Base-by-base conservation (phyloP, 1,140 invertebrate genomes). In the Bacillus rossius region DNA sequence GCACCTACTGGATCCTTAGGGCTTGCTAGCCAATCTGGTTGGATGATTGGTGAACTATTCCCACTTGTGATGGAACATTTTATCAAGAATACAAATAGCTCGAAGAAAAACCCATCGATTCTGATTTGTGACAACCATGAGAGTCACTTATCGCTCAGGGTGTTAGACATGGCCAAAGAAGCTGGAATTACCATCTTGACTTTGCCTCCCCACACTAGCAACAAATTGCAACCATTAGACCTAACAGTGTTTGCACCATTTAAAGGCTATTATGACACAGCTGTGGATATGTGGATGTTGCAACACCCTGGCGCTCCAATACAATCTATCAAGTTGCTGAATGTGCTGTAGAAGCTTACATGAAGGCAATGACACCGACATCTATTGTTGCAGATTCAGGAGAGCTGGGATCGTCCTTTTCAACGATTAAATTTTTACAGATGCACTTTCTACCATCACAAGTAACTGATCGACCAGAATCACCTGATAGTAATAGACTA, bases 361-460 rank as follows among this genome's bases (percentile, higher is more conserved):
- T 59, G 37, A 23, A 54, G 22, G 63, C 72, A 17, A 51, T 66
- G 29, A 75, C 67, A 23, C 65, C 66, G 17, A 23, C 7, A 52
- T 73, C 71, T 55, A 73, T 74, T 38, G 55, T 42, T 2, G 55
- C 60, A 45, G 71, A 66, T 72, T 73, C 61, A 25, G 41, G 25
- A 45, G 41, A 22, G 54, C 65, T 38, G 69, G 71, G 37, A 69
- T 74, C 48, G 67, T 14, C 40, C 72, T 71, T 19, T 69, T 68
- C n/a, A 70, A 74, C 61, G 17, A 56, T 22, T 43, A 71, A 26
- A 64, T 73, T 20, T 73, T 74, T 60, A 14, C 51, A 26, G 66
- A 72, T 19, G 45, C 62, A 76, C 16, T 75, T 72, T 69, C 14
- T 64, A n/a, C 64, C 69, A 26, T 53, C 65, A 25, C 52, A 53